phyloP scores from a whole-genome alignment of 2,888 invertebrate genomes.

The Lepidocyrtoides sp. region DNA sequence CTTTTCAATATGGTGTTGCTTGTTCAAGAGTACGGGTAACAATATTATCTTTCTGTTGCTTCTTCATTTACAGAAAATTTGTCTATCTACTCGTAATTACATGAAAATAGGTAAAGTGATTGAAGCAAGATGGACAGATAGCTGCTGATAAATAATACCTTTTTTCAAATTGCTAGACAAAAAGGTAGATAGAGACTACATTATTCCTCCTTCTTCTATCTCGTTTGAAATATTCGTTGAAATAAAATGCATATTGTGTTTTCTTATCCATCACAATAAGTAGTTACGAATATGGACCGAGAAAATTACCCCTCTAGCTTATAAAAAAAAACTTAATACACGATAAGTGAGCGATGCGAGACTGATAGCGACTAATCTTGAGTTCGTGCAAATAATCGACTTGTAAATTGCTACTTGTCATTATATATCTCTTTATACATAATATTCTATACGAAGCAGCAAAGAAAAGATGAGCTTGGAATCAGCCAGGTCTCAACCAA shows the following conservation, averaged over 20 bases:
- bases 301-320: not conserved
- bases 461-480: not conserved
- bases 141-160: constrained; percentile 63
- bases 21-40: not conserved
- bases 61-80: constrained; percentile 44
- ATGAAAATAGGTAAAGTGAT: constrained; percentile 56
- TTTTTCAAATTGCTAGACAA: constrained; percentile 42
- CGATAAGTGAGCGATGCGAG: constrained; percentile 78
- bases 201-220: constrained; percentile 32
- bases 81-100: constrained; percentile 59
- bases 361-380: constrained; percentile 77
- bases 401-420: constrained; percentile 81
- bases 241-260: not conserved
- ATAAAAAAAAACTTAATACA: constrained; percentile 47
- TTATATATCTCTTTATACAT: constrained; percentile 73
- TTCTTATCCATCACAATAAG: not conserved
- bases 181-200: not conserved
- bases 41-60: constrained; percentile 23
- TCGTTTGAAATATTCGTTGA: not conserved
- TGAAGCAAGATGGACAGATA: constrained; percentile 61
- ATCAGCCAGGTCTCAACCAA: constrained; percentile 16
- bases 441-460: not conserved
- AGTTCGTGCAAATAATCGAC: constrained; percentile 81
- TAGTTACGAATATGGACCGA: not conserved
- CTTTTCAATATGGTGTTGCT: not conserved